These are phyloP conservation scores for Salticus scenicus DNA, from an alignment of 2,888 invertebrate genomes.

Conservation along the genomic window DNA sequence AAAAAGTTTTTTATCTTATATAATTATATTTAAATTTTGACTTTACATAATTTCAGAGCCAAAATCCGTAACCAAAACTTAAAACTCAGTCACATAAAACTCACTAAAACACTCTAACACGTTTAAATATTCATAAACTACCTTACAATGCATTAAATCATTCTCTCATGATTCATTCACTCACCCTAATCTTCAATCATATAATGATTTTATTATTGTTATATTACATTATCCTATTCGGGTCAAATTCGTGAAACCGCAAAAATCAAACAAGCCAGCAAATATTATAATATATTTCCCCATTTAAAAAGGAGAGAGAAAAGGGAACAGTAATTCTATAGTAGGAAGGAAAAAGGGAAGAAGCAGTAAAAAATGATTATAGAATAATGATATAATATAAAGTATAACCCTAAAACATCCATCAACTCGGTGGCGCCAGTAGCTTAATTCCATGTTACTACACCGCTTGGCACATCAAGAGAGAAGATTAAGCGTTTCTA, in stretches of 20 bases:
- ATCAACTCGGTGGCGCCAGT: background rate
- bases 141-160: too few species aligned
- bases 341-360: background rate
- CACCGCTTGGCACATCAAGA: slow-evolving; percentile 1
- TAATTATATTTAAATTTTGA: too few species aligned
- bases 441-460: slow-evolving; percentile 4
- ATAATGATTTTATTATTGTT: background rate
- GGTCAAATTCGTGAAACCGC: slow-evolving; percentile 6
- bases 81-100: too few species aligned
- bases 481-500: slow-evolving; percentile 61
- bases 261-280: slow-evolving; percentile 8
- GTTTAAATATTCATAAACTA: too few species aligned
- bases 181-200: background rate
- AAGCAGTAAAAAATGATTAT: background rate
- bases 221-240: background rate
- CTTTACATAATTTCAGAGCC: too few species aligned
- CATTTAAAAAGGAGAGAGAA: background rate
- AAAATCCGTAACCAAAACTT: too few species aligned
- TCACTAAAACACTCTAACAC: too few species aligned
- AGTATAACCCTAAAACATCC: background rate
- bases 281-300: background rate
- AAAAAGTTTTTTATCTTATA: too few species aligned
- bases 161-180: background rate
- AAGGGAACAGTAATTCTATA: background rate
- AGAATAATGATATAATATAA: background rate